phyloP scores from a whole-genome alignment of 2,888 invertebrate genomes.

The Macaria liturata region DNA sequence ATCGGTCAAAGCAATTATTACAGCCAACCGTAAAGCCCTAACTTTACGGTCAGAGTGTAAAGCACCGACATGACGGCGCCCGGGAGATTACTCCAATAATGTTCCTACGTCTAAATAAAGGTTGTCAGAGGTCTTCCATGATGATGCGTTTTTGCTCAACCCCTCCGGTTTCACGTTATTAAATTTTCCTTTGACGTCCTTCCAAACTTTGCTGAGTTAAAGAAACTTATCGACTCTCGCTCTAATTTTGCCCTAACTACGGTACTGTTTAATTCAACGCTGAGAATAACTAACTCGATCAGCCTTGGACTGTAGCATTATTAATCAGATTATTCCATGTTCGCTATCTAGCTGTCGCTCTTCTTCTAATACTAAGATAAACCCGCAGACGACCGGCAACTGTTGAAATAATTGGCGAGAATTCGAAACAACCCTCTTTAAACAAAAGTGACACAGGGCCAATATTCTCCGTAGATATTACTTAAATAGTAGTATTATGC shows the following conservation, averaged over 20 bases:
- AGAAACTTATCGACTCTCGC: slow-evolving; percentile 32
- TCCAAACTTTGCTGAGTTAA: slow-evolving; percentile 45
- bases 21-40: slow-evolving; percentile 4
- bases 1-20: slow-evolving; percentile 7
- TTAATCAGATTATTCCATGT: slow-evolving; percentile 5
- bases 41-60: slow-evolving; percentile 7
- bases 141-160: slow-evolving; percentile 51
- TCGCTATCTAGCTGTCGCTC: not conserved
- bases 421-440: too few relatives aligned
- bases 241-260: slow-evolving; percentile 4
- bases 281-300: slow-evolving; percentile 4
- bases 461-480: too few relatives aligned
- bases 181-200: slow-evolving; percentile 54
- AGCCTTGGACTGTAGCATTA: too few relatives aligned
- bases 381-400: too few relatives aligned
- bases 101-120: slow-evolving; percentile 43
- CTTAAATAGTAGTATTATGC: too few relatives aligned
- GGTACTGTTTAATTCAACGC: not conserved
- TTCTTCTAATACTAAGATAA: too few relatives aligned
- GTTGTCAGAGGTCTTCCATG: slow-evolving; percentile 48
- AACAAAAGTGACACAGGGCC: too few relatives aligned
- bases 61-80: slow-evolving; percentile 8
- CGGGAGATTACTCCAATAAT: slow-evolving; percentile 15
- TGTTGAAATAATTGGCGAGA: too few relatives aligned
- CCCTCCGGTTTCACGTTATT: slow-evolving; percentile 50